These are phyloP conservation scores for Medauroidea extradentata DNA, from an alignment of 1,140 invertebrate species.

Conservation along the genomic window DNA sequence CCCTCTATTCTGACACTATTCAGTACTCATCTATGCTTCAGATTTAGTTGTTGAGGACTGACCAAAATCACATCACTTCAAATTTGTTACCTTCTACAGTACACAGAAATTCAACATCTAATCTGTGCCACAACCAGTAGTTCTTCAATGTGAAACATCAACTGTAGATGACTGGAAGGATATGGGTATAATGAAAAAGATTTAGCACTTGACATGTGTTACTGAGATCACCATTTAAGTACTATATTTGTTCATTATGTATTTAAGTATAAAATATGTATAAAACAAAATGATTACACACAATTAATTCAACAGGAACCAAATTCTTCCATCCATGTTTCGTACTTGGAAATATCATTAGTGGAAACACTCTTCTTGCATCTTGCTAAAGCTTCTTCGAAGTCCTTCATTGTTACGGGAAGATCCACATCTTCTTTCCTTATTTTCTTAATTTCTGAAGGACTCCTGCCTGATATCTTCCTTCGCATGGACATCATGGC, in stretches of 20 bases:
- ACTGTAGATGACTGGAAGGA: no score
- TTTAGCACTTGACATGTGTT: background rate
- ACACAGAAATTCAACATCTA: no score
- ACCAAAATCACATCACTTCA: no score
- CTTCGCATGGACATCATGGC: slow-evolving; percentile 65
- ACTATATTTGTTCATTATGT: background rate
- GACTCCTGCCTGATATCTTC: slow-evolving; percentile 55
- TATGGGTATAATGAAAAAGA: background rate
- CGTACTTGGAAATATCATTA: slow-evolving; percentile 50
- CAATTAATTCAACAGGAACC: slow-evolving; percentile 22
- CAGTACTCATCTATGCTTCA: no score
- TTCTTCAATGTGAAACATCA: no score
- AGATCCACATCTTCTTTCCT: slow-evolving; percentile 59
- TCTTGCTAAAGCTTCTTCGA: slow-evolving; percentile 53
- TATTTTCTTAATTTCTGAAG: slow-evolving; percentile 57
- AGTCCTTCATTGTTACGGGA: slow-evolving; percentile 56
- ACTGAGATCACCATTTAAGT: background rate
- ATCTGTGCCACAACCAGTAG: no score
- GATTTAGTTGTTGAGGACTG: no score
- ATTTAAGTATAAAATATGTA: background rate
- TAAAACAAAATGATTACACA: no score
- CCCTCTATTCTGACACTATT: no score
- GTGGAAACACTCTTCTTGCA: slow-evolving; percentile 55
- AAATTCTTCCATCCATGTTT: slow-evolving; percentile 32
- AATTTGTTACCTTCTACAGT: no score